Conservation (phyloP, 2,113 vertebrate species). For the Gadus chalcogrammus region DNA sequence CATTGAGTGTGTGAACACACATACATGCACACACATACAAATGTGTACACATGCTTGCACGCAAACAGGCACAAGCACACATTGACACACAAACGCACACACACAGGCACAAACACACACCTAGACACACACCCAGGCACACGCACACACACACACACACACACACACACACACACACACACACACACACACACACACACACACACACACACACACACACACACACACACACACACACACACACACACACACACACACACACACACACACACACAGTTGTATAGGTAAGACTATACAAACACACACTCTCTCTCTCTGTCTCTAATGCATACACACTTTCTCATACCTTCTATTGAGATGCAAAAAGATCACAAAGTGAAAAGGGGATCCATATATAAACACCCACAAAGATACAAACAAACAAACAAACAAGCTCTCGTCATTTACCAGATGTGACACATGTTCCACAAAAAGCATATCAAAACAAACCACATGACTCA, state of each 20-base stretch:
- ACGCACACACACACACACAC: slow-evolving; percentile 26
- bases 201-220: slow-evolving; percentile 34
- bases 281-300: no score
- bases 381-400: no score
- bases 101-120: no score
- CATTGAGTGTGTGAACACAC: not conserved
- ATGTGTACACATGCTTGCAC: slow-evolving; percentile 33
- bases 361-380: no score
- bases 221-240: slow-evolving; percentile 26
- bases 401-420: not conserved
- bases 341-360: no score
- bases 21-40: slow-evolving; percentile 7
- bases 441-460: not conserved
- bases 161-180: slow-evolving; percentile 21
- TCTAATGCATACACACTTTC: no score
- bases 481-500: slow-evolving; percentile 9
- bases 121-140: no score
- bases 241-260: no score
- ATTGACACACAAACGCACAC: not conserved
- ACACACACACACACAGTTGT: no score
- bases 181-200: slow-evolving; percentile 7
- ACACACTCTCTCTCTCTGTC: no score
- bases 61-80: not conserved
- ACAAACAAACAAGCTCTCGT: slow-evolving; percentile 8
- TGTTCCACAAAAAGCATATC: no score